Evolutionary conservation across 1,140 invertebrate genomes (phyloP), one percentile per base, ranked within the genome.

Genomic region (Bombus waltoni): DNA sequence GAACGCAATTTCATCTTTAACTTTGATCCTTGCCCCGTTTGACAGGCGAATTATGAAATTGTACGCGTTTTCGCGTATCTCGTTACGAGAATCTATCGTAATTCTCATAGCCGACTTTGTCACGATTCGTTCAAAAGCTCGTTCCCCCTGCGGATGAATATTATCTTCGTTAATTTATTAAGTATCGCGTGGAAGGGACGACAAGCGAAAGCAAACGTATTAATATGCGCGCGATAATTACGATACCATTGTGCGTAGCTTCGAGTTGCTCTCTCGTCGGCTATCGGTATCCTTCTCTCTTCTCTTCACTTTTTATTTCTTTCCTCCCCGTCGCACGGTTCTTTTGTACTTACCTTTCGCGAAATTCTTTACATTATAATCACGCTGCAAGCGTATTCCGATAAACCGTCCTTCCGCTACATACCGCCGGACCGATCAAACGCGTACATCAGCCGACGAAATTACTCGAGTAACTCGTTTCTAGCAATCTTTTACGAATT

Each of bases 141-240:
- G 10, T 22, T 40, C 40, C 13, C 35, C 3, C 65, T 11, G 35
- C 38, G 35, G 22, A 62, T 79, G 75, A 84, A 84, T 47, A 84
- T 84, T 84, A 79, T 71, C 66, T 84, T 59, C 47, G 35, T 59
- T 79, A 79, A 84, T 84, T 84, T 79, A 79, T 71, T 78, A 78
- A 83, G 66, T 38, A 57, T n/a, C 59, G 3, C 74, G 42, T 53
- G 1, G 82, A 25, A 70, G 74, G 44, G 22, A 59, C 44, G 38
- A 38, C 44, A 38, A n/a, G 47, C 18, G 25, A 77, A n/a, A 59
- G 38, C 38, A 59, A 59, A 78, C 65, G 44, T 68, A 70, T 78
- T 78, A 83, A 83, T 28, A 38, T 3, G 44, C 15, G 32, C 35
- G 47, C n/a, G 74, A 83, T 83, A 78, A 83, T 83, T 83, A 71